Percentiles rank a stretch among this genome's conserved stretches.
Conservation (phyloP, 2,888 invertebrate genomes). For the Phania funesta region DNA sequence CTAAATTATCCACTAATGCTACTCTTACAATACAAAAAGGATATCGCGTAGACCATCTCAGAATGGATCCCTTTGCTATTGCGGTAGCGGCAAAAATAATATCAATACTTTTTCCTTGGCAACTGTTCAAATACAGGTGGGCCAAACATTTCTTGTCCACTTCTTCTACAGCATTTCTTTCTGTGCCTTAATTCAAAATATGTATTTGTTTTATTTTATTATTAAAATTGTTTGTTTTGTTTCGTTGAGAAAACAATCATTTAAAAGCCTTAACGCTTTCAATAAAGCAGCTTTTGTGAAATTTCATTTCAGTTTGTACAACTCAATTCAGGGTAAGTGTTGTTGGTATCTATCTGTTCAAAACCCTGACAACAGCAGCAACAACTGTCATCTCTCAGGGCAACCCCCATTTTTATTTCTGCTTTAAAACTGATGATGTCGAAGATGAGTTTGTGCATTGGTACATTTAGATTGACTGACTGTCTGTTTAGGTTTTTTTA, state of each 20-base stretch:
- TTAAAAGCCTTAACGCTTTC: conserved; percentile 53
- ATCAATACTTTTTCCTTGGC: neutral
- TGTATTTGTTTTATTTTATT: conserved; percentile 61
- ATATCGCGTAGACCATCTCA: too few relatives aligned
- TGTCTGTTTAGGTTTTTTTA: neutral
- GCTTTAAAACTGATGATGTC: neutral
- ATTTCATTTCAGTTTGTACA: conserved; percentile 34
- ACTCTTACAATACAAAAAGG: too few relatives aligned
- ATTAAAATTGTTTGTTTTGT: conserved; percentile 63
- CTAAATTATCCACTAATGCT: too few relatives aligned
- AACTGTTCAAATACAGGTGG: conserved; percentile 69
- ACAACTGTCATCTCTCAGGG: conserved; percentile 64
- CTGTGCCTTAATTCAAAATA: neutral
- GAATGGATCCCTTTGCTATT: too few relatives aligned
- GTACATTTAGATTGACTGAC: conserved; percentile 2
- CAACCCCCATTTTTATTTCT: conserved; percentile 53
- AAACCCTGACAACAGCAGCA: conserved; percentile 15
- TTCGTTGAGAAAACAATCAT: conserved; percentile 19
- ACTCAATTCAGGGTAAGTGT: neutral
- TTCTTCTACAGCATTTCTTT: neutral
- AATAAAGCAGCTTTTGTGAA: conserved; percentile 37
- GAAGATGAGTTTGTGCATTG: conserved; percentile 17
- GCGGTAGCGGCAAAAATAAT: too few relatives aligned
- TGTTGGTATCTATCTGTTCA: conserved; percentile 12
- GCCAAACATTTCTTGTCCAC: neutral